Conservation (phyloP, 92 coral and sea anemone genomes). For the Umimayanthus chanpuru region DNA sequence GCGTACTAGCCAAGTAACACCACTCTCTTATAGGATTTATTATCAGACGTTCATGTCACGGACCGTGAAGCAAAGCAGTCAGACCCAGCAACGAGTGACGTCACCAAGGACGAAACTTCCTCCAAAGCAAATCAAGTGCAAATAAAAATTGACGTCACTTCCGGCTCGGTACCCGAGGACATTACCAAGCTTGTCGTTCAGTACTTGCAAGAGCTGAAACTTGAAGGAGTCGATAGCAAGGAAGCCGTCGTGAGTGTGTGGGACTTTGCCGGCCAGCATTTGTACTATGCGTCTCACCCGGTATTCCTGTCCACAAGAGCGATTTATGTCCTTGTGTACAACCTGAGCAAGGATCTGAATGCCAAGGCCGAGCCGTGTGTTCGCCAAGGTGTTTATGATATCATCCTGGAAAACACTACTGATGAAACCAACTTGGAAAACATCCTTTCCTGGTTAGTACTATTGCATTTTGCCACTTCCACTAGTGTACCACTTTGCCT, state of each 20-base stretch:
- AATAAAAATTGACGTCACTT: slow-evolving; percentile 19
- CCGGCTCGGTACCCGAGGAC: slow-evolving; percentile 66
- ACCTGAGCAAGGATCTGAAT: slow-evolving; percentile 76
- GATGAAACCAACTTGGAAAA: slow-evolving; percentile 83
- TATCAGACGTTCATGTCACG: neutral
- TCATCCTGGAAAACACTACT: slow-evolving; percentile 66
- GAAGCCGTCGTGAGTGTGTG: slow-evolving; percentile 78
- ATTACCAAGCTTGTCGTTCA: slow-evolving; percentile 69
- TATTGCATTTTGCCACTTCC: too few species aligned
- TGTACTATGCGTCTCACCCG: slow-evolving; percentile 89
- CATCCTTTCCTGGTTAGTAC: slow-evolving; percentile 73
- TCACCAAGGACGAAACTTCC: neutral
- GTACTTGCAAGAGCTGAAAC: slow-evolving; percentile 56
- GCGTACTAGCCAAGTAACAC: neutral
- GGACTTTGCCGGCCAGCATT: slow-evolving; percentile 94
- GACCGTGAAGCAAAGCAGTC: neutral
- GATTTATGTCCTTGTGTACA: slow-evolving; percentile 78
- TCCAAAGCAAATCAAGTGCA: neutral
- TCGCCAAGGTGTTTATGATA: slow-evolving; percentile 80
- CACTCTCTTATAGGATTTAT: slow-evolving; percentile 14
- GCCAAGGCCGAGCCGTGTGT: slow-evolving; percentile 84
- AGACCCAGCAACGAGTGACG: neutral
- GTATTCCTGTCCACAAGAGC: slow-evolving; percentile 85
- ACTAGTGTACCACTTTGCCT: too few species aligned
- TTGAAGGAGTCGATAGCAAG: slow-evolving; percentile 48